Evolutionary conservation across 2,113 vertebrate genomes (phyloP).

Genomic region (Monopterus albus): DNA sequence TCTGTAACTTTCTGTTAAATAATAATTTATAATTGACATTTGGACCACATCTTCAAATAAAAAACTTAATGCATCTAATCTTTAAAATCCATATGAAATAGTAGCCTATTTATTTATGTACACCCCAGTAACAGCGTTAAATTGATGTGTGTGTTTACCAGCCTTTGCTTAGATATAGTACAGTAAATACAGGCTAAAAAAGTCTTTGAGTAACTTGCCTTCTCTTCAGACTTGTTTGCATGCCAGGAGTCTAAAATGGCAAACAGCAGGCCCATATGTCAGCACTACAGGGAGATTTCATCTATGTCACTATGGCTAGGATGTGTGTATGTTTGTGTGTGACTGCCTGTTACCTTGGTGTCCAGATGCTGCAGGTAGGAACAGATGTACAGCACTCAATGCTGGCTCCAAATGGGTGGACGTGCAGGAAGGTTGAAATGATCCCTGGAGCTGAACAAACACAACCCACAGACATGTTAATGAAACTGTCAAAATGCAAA

Average conservation of each 20-base stretch:
- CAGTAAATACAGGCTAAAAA: slow-evolving; percentile 16
- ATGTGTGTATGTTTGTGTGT: slow-evolving; percentile 18
- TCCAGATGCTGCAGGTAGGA: slow-evolving; percentile 91
- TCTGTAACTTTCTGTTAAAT: no score
- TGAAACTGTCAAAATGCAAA: slow-evolving; percentile 40
- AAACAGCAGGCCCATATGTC: slow-evolving; percentile 63
- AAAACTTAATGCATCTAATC: no score
- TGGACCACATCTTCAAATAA: no score
- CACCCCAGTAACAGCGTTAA: neutral
- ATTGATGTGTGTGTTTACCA: neutral
- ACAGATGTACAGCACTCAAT: slow-evolving; percentile 95
- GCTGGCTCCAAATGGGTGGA: slow-evolving; percentile 90
- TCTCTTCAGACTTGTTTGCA: slow-evolving; percentile 19
- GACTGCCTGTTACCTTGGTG: slow-evolving; percentile 85
- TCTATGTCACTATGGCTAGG: slow-evolving; percentile 46
- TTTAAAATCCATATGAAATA: no score
- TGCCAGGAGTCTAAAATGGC: slow-evolving; percentile 58
- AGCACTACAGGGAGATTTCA: slow-evolving; percentile 50
- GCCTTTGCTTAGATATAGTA: slow-evolving; percentile 18
- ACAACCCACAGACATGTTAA: slow-evolving; percentile 37
- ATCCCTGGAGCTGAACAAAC: slow-evolving; percentile 82
- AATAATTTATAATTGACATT: no score
- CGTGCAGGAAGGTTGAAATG: slow-evolving; percentile 89
- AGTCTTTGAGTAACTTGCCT: slow-evolving; percentile 3
- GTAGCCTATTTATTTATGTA: neutral